Conservation (phyloP, 2,113 vertebrate species). For the Cnemophilus loriae region DNA sequence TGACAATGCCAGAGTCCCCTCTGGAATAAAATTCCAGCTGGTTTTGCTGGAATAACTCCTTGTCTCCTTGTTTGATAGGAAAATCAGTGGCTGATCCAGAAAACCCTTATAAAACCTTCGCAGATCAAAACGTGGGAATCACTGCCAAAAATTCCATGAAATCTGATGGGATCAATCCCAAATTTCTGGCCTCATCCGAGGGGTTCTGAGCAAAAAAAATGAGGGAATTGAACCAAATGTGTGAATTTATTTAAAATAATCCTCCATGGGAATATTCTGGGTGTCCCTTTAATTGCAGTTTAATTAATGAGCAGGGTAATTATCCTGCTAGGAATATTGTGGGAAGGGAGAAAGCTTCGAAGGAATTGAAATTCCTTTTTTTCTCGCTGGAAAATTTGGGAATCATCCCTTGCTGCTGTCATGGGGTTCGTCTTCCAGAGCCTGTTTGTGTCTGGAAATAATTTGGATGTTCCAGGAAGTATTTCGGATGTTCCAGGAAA, state of each 20-base stretch:
- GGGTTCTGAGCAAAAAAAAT: too few relatives aligned
- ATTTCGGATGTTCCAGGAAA: not conserved
- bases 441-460: not conserved
- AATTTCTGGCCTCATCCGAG: too few relatives aligned
- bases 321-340: not conserved
- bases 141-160: too few relatives aligned
- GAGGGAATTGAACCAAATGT: too few relatives aligned
- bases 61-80: too few relatives aligned
- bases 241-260: too few relatives aligned
- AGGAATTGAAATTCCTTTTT: not conserved
- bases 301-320: not conserved
- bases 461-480: not conserved
- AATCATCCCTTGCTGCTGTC: fast-evolving
- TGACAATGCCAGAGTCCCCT: not conserved
- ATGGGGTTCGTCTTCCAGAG: not conserved
- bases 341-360: not conserved
- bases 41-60: not conserved
- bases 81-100: too few relatives aligned
- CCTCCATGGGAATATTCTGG: not conserved
- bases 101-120: too few relatives aligned
- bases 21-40: not conserved
- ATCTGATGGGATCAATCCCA: too few relatives aligned
- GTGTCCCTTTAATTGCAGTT: not conserved
- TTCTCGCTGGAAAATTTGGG: not conserved
- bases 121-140: too few relatives aligned